Evolutionary conservation across 2,888 invertebrate genomes (phyloP).

Genomic region (Drosophila tripunctata): DNA sequence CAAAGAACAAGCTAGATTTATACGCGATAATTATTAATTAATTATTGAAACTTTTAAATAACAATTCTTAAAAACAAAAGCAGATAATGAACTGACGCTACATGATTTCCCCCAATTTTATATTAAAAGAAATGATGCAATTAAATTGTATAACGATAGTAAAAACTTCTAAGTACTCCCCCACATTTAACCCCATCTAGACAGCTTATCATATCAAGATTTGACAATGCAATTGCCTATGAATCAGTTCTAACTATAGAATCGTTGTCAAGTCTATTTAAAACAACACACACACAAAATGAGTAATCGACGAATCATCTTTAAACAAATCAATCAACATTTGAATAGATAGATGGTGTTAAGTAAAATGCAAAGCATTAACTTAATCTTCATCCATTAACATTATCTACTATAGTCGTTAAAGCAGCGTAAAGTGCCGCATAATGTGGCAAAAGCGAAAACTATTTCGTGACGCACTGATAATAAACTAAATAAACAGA

Average conservation of each 20-base stretch:
- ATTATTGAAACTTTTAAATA: neutral
- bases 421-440: conserved; percentile 39
- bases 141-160: neutral
- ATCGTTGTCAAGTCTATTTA: neutral
- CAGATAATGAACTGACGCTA: neutral
- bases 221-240: neutral
- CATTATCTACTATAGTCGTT: neutral
- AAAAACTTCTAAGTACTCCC: neutral
- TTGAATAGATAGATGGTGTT: conserved; percentile 14
- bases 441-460: conserved; percentile 55
- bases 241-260: conserved; percentile 26
- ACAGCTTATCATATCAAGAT: conserved; percentile 16
- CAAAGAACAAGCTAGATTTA: neutral
- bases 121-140: conserved; percentile 29
- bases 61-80: neutral
- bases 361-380: conserved; percentile 14
- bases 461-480: conserved; percentile 64
- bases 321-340: conserved; percentile 35
- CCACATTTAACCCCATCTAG: neutral
- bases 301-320: neutral
- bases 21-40: neutral
- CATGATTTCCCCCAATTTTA: neutral
- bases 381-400: conserved; percentile 10
- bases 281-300: neutral
- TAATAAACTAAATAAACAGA: conserved; percentile 59